phyloP scores from a whole-genome alignment of 1,140 invertebrate species.

The Drosophila orena region DNA sequence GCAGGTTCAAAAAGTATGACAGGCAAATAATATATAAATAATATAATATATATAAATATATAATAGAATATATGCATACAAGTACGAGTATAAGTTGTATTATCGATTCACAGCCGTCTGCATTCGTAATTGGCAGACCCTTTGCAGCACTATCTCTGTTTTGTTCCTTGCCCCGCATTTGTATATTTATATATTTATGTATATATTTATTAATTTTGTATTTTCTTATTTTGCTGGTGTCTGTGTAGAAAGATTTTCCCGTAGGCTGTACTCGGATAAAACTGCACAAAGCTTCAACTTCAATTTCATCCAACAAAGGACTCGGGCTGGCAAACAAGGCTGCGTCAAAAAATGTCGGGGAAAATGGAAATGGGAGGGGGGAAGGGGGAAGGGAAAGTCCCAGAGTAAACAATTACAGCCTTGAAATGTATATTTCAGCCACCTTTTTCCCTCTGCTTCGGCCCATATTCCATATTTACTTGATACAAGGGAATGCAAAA shows the following conservation, averaged over 20 bases:
- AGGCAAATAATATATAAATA: no score
- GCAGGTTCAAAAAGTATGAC: background rate
- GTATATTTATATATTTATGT: background rate
- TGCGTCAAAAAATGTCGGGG: slow-evolving; percentile 24
- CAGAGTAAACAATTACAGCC: slow-evolving; percentile 64
- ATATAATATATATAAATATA: no score
- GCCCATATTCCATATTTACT: slow-evolving; percentile 44
- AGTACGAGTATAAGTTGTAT: no score
- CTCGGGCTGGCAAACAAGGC: slow-evolving; percentile 57
- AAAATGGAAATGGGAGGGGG: background rate
- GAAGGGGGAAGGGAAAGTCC: no score
- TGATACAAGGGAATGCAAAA: slow-evolving; percentile 1
- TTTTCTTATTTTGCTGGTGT: background rate
- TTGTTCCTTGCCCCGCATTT: background rate
- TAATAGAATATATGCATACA: no score
- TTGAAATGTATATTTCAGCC: slow-evolving; percentile 40
- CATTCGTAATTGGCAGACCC: slow-evolving; percentile 14
- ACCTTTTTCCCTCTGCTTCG: slow-evolving; percentile 16
- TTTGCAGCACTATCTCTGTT: background rate
- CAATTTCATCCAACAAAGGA: slow-evolving; percentile 55
- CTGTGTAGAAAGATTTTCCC: slow-evolving; percentile 41
- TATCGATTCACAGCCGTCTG: no score
- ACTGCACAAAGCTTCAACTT: slow-evolving; percentile 73
- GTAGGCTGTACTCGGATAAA: slow-evolving; percentile 56
- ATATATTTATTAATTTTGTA: background rate